Conservation (phyloP, 2,888 invertebrate genomes). For the Steinernema carpocapsae region DNA sequence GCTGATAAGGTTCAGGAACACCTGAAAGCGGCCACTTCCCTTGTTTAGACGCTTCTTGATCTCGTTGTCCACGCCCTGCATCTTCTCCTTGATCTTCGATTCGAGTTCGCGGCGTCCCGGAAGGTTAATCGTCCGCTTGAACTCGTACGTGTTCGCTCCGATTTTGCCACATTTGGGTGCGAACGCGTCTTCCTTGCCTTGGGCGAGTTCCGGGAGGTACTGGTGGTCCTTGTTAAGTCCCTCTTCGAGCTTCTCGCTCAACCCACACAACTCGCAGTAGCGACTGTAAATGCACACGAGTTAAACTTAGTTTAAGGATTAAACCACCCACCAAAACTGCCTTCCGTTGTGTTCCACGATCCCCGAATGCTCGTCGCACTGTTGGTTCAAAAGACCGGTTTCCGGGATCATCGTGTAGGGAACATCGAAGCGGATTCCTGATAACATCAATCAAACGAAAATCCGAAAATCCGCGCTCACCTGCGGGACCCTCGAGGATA, state of each 20-base stretch:
- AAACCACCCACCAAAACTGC: conserved; percentile 60
- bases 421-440: conserved; percentile 66
- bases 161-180: conserved; percentile 52
- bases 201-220: conserved; percentile 50
- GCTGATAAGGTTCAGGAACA: conserved; percentile 65
- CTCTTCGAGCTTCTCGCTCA: conserved; percentile 59
- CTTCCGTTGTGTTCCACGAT: conserved; percentile 66
- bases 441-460: conserved; percentile 17
- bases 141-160: conserved; percentile 50
- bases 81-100: conserved; percentile 60
- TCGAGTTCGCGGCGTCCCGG: conserved; percentile 60
- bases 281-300: conserved; percentile 52
- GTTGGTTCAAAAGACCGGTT: conserved; percentile 62
- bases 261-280: conserved; percentile 66
- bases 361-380: conserved; percentile 66
- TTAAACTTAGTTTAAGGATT: background rate
- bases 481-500: conserved; percentile 66
- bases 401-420: conserved; percentile 67
- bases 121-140: conserved; percentile 56
- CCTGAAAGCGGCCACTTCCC: conserved; percentile 67
- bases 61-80: conserved; percentile 66
- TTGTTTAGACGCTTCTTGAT: conserved; percentile 65
- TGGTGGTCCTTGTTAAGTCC: conserved; percentile 59
- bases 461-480: conserved; percentile 37
- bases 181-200: conserved; percentile 50